A percentile compares a stretch with the other conserved stretches of the same genome.
These are phyloP conservation scores for Gonioctena quinquepunctata DNA, from an alignment of 1,140 invertebrate species.

Conservation along the genomic window DNA sequence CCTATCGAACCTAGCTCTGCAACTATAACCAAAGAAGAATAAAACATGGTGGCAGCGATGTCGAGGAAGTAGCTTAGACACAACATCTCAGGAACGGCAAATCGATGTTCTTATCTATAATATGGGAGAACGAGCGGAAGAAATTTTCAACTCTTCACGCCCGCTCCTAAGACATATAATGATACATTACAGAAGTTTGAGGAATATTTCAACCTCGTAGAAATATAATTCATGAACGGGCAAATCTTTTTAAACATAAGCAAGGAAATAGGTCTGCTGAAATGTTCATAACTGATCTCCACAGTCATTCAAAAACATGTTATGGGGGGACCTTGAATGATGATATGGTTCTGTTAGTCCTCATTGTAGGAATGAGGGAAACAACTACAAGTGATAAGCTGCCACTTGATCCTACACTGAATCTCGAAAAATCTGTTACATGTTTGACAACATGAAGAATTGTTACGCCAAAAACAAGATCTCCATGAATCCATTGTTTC, in stretches of 20 bases:
- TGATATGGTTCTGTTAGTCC: neutral
- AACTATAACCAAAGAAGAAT: too few relatives aligned
- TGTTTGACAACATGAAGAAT: neutral
- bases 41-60: too few relatives aligned
- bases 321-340: neutral
- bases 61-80: neutral
- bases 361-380: neutral
- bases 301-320: too few relatives aligned
- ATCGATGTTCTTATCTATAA: neutral
- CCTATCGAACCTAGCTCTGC: too few relatives aligned
- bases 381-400: neutral
- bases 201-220: neutral
- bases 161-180: neutral
- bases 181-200: neutral
- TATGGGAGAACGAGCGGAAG: neutral
- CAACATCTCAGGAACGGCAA: neutral
- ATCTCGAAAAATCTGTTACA: neutral
- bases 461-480: neutral
- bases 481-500: neutral
- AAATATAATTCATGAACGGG: neutral
- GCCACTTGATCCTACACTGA: neutral
- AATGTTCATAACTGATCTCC: neutral
- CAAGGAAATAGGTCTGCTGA: neutral
- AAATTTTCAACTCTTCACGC: neutral
- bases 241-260: neutral